A percentile compares a stretch with the other conserved stretches of the same genome.
Conservation (phyloP, 2,888 invertebrate genomes). For the Petrolisthes manimaculis region DNA sequence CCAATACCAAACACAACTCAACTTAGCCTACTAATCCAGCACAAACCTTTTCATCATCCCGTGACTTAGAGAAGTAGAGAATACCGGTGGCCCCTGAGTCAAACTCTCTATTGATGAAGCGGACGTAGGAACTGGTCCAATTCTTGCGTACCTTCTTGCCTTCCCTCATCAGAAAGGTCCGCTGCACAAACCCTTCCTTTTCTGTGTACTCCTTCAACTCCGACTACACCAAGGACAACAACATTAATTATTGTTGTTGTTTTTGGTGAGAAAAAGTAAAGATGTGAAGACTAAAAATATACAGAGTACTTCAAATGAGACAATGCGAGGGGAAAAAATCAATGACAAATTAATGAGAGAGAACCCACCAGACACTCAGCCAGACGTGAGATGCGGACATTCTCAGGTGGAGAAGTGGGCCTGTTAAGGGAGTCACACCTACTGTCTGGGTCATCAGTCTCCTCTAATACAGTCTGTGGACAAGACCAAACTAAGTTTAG, state of each 20-base stretch:
- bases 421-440: background rate
- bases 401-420: slow-evolving; percentile 28
- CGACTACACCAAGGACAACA: background rate
- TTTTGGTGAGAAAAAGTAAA: too few relatives aligned
- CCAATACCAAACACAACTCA: too few relatives aligned
- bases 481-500: too few relatives aligned
- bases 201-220: slow-evolving; percentile 31
- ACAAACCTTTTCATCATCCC: slow-evolving; percentile 58
- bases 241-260: too few relatives aligned
- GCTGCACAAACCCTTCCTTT: slow-evolving; percentile 48
- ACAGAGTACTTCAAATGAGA: too few relatives aligned
- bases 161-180: slow-evolving; percentile 51
- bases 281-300: too few relatives aligned
- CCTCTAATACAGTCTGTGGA: slow-evolving; percentile 9
- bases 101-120: slow-evolving; percentile 31
- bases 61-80: slow-evolving; percentile 43
- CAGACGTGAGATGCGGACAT: slow-evolving; percentile 34
- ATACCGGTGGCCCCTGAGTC: slow-evolving; percentile 29
- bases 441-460: slow-evolving; percentile 10
- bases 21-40: background rate
- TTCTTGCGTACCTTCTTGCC: slow-evolving; percentile 64
- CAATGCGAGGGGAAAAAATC: background rate
- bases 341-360: background rate
- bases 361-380: slow-evolving; percentile 44
- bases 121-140: slow-evolving; percentile 54